Evolutionary conservation across 1,140 invertebrate genomes (phyloP).

Genomic region (Ridgeia piscesae): DNA sequence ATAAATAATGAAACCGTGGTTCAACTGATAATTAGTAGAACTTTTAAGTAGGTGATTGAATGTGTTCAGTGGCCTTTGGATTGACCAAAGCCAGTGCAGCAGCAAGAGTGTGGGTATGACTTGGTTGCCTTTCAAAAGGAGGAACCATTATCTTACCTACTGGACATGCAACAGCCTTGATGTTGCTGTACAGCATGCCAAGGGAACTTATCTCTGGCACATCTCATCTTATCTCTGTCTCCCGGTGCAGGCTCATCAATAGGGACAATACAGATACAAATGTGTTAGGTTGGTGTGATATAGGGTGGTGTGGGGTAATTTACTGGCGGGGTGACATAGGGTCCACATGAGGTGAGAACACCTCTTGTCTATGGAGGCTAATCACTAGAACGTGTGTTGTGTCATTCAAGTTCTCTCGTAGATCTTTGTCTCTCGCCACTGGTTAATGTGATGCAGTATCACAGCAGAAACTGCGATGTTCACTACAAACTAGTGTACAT

Average conservation of each 20-base stretch:
- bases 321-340: neutral
- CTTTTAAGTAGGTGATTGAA: too few species aligned
- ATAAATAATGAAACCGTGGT: neutral
- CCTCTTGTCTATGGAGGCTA: neutral
- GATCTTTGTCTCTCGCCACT: neutral
- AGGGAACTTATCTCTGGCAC: neutral
- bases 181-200: neutral
- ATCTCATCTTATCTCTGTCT: neutral
- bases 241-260: neutral
- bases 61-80: too few species aligned
- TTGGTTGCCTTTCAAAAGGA: too few species aligned
- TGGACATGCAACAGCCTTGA: neutral
- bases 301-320: neutral
- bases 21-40: neutral
- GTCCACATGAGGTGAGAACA: neutral
- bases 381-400: neutral
- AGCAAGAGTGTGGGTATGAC: too few species aligned
- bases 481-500: neutral
- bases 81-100: too few species aligned
- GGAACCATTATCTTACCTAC: neutral
- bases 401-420: neutral
- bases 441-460: neutral
- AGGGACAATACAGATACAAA: neutral
- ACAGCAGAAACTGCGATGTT: neutral
- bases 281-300: neutral